phyloP scores from a whole-genome alignment of 37 sponge, comb jelly and placozoan species.

The Theonella swinhoei region DNA sequence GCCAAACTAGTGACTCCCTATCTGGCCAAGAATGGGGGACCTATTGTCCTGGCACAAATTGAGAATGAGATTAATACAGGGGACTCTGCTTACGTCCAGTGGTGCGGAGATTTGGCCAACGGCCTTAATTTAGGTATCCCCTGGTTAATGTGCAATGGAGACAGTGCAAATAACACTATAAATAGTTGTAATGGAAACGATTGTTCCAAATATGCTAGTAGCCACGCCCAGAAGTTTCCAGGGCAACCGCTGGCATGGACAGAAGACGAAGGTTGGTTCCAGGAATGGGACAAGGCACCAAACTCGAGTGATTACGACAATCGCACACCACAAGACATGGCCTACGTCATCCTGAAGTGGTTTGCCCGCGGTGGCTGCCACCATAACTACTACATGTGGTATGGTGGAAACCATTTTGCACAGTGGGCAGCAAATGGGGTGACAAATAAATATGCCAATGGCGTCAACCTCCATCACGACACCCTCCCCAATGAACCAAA shows the following conservation, averaged over 20 bases:
- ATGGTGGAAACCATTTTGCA: conserved; percentile 58
- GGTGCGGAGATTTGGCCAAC: conserved; percentile 53
- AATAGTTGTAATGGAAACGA: conserved; percentile 65
- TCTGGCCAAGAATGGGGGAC: conserved; percentile 53
- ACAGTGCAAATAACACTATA: conserved; percentile 55
- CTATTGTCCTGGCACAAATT: conserved; percentile 61
- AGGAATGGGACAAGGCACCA: conserved; percentile 35
- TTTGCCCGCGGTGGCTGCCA: conserved; percentile 59
- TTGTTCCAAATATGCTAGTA: conserved; percentile 28
- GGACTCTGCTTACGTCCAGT: conserved; percentile 39
- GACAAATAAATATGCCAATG: conserved; percentile 52
- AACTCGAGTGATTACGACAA: not conserved
- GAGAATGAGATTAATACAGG: conserved; percentile 56
- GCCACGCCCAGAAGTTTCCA: conserved; percentile 30
- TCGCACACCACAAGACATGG: conserved; percentile 46
- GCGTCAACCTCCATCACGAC: conserved; percentile 57
- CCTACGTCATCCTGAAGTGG: conserved; percentile 54
- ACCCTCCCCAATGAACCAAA: conserved; percentile 56
- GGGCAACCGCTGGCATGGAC: conserved; percentile 70
- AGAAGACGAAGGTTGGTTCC: conserved; percentile 59
- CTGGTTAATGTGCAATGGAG: conserved; percentile 70
- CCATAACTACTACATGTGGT: conserved; percentile 79
- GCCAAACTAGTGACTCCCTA: conserved; percentile 7
- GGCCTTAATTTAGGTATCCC: conserved; percentile 40
- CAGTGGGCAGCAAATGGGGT: conserved; percentile 14